phyloP scores from a whole-genome alignment of 2,113 vertebrate genomes.

The Anoplopoma fimbria region DNA sequence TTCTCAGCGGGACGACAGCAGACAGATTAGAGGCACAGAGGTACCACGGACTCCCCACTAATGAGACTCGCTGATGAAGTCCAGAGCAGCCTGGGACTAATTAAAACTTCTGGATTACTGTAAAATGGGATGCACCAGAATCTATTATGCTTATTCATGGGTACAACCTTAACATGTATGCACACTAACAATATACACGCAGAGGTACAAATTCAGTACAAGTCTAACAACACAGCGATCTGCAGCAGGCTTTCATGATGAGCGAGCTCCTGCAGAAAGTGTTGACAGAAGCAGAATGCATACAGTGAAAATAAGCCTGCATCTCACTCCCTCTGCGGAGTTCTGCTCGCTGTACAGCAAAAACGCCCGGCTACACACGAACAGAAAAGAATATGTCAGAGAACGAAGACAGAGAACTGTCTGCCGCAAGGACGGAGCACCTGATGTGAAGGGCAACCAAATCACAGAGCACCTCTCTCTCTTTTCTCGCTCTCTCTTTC shows the following conservation, averaged over 20 bases:
- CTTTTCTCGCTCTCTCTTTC: conserved; percentile 9
- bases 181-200: conserved; percentile 28
- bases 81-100: conserved; percentile 56
- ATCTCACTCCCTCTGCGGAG: conserved; percentile 41
- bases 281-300: conserved; percentile 61
- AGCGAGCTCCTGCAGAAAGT: conserved; percentile 47
- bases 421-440: conserved; percentile 66
- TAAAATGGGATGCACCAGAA: conserved; percentile 14
- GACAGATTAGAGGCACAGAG: conserved; percentile 57
- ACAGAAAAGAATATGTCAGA: conserved; percentile 33
- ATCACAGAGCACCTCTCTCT: conserved; percentile 40
- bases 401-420: conserved; percentile 58
- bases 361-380: conserved; percentile 15
- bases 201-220: conserved; percentile 10
- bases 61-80: conserved; percentile 67
- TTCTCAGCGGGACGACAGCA: conserved; percentile 45
- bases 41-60: conserved; percentile 49
- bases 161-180: conserved; percentile 21
- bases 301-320: conserved; percentile 45
- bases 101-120: conserved; percentile 56
- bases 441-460: conserved; percentile 72
- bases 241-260: conserved; percentile 31
- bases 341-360: conserved; percentile 33
- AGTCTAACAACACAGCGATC: conserved; percentile 1
- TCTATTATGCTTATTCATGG: conserved; percentile 7